Evolutionary conservation across 2,797 vertebrate species (phyloP).

Genomic region (Benthosema pterotum): DNA sequence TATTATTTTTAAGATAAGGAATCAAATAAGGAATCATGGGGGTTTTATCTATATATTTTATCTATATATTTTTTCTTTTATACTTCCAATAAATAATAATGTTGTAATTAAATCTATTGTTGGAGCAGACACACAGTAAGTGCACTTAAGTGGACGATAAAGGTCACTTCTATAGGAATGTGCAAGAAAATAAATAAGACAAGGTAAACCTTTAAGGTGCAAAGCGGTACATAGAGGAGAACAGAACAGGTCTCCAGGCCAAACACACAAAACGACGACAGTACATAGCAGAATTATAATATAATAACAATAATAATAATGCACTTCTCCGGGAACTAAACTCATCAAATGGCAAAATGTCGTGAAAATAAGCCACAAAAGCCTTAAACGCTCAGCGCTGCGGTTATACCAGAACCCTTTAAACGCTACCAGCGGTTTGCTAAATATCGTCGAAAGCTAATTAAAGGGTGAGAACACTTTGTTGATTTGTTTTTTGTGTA

Average conservation of each 20-base stretch:
- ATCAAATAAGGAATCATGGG: no score
- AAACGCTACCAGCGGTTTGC: conserved; percentile 42
- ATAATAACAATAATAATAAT: no score
- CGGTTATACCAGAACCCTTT: conserved; percentile 6
- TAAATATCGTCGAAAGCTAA: conserved; percentile 45
- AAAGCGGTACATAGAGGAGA: not conserved
- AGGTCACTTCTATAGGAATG: conserved; percentile 59
- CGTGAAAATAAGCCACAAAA: conserved; percentile 16
- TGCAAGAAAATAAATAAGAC: conserved; percentile 19
- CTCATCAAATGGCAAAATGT: not conserved
- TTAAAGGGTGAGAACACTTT: no score
- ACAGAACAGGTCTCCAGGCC: not conserved
- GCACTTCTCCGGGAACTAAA: conserved; percentile 3
- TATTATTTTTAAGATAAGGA: not conserved
- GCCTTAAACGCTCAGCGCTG: conserved; percentile 14
- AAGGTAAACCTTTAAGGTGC: conserved; percentile 10
- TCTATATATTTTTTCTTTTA: no score
- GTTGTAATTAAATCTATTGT: conserved; percentile 34
- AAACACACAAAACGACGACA: not conserved
- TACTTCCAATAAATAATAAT: no score
- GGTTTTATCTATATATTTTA: no score
- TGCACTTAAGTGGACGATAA: conserved; percentile 65
- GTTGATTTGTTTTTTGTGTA: no score
- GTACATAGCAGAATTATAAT: not conserved
- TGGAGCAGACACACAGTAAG: conserved; percentile 57